Percentiles rank a stretch among this genome's conserved stretches.
phyloP scores from a whole-genome alignment of 2,113 vertebrate genomes.

The Serinus canaria region DNA sequence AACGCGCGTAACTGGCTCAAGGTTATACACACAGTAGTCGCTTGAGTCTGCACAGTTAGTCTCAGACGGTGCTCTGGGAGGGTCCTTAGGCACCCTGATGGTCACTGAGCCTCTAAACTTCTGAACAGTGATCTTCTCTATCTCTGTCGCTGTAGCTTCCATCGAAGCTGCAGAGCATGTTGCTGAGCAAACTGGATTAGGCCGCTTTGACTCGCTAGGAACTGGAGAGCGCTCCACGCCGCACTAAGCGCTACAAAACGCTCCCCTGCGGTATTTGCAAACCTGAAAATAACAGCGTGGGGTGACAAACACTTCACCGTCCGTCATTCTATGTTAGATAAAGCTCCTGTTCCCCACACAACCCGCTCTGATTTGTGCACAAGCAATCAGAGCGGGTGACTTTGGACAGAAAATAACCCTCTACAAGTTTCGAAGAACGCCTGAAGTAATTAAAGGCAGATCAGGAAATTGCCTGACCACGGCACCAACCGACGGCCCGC shows the following conservation, averaged over 20 bases:
- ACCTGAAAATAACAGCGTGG: rapidly evolving
- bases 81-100: neutral
- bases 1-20: too few relatives aligned
- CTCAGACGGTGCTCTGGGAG: neutral
- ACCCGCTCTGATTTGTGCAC: too few relatives aligned
- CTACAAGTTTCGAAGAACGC: neutral
- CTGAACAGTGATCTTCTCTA: too few relatives aligned
- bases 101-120: neutral
- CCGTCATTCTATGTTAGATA: rapidly evolving
- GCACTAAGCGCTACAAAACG: rapidly evolving
- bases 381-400: rapidly evolving
- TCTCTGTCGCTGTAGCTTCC: neutral
- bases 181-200: neutral
- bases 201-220: neutral
- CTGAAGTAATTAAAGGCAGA: neutral
- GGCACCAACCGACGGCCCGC: neutral
- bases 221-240: neutral
- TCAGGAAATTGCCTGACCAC: too few relatives aligned
- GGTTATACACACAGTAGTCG: rapidly evolving
- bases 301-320: neutral
- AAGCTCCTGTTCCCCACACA: neutral
- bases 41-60: neutral
- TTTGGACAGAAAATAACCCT: neutral
- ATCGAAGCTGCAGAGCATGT: neutral
- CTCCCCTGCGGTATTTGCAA: too few relatives aligned